Evolutionary conservation across 2,888 invertebrate species (phyloP), one percentile per base, ranked within the genome.

Genomic region (Craniophora ligustri): DNA sequence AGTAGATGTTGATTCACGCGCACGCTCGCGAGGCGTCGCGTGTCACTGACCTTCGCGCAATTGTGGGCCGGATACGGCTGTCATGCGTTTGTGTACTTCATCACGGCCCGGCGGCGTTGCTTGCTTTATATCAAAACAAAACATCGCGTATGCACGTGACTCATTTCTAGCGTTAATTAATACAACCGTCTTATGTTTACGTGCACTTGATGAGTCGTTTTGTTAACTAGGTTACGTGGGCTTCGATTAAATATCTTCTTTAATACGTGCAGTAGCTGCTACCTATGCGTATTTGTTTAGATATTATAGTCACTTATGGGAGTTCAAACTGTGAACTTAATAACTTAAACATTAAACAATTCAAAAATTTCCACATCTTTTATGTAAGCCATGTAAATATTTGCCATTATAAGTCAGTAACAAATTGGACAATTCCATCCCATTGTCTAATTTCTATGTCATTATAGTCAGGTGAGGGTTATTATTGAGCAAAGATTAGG

Each of bases 1-100:
- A 81, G 76, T 76, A 68, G 72, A 67, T 72, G 80, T 86, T 65
- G 87, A 87, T 82, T 85, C 85, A 85, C 79, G 79, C 75, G 66
- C 66, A 59, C 67, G 70, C 47, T 55, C 65, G 68, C 60, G 56
- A 60, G 54, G 66, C 62, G 63, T 60, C 67, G 72, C 81, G 84
- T 87, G 88, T 91, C 88, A 89, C 73, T 88, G 89, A 90, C 89
- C 89, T 90, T 89, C 87, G 79, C 76, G 77, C 80, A 81, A 81
- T 82, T 79, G 74, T 69, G 73, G 78, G 77, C 81, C 87, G 88
- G 86, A 87, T 86, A 81, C 79, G 75, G 57, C 70, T 70, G 76
- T 71, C 75, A 69, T 74, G 78, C 75, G 75, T 73, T 79, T 81
- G 75, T 75, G 78, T 76, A 81, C 80, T 81, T 78, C 76, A 82